These are phyloP conservation scores for Hirundichthys speculiger DNA, from an alignment of 2,113 vertebrate species.

Conservation along the genomic window DNA sequence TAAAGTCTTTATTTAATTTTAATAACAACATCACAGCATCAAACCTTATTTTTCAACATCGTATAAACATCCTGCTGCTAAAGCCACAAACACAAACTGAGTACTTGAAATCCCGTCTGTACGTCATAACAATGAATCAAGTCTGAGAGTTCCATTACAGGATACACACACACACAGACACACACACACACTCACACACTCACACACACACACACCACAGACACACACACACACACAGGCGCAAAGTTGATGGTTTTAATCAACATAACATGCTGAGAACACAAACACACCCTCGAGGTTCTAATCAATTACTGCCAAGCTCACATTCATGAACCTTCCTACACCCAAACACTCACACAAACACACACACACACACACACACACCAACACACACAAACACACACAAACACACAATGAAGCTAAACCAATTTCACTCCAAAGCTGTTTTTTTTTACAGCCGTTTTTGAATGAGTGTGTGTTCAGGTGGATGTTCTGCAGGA, in stretches of 20 bases:
- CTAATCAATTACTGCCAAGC: constrained; percentile 67
- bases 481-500: not conserved
- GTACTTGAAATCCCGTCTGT: too few relatives aligned
- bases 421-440: constrained; percentile 44
- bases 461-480: constrained; percentile 17
- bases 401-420: constrained; percentile 27
- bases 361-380: constrained; percentile 6
- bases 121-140: too few relatives aligned
- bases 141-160: constrained; percentile 12
- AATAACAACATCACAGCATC: constrained; percentile 17
- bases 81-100: constrained; percentile 16
- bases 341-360: not conserved
- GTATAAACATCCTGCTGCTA: constrained; percentile 19
- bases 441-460: not conserved
- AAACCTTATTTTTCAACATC: constrained; percentile 2
- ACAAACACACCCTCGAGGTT: constrained; percentile 69
- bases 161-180: constrained; percentile 11
- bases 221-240: constrained; percentile 2
- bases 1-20: constrained; percentile 20
- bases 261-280: constrained; percentile 67
- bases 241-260: constrained; percentile 68
- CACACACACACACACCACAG: constrained; percentile 6
- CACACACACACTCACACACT: constrained; percentile 3
- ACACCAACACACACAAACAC: not conserved
- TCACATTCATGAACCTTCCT: constrained; percentile 14